Percentiles rank a stretch among this genome's conserved stretches.
These are phyloP conservation scores for Acropternis orthonyx DNA, from an alignment of 2,797 vertebrate species.

Conservation along the genomic window DNA sequence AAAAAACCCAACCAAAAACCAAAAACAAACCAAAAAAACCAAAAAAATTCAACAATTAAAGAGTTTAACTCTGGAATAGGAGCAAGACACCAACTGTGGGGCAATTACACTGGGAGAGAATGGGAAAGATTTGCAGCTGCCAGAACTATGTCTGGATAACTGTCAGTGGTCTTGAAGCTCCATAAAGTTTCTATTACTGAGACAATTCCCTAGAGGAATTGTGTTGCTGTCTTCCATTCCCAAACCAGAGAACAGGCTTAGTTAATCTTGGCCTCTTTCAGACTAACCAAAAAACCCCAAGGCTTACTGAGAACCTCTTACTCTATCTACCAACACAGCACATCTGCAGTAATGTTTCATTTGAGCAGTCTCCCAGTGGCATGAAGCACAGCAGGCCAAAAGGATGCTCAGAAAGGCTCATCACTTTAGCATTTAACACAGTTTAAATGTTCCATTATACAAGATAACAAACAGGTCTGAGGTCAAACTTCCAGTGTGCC, in stretches of 20 bases:
- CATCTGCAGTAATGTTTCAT: not conserved
- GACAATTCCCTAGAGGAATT: not conserved
- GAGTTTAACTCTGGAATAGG: not conserved
- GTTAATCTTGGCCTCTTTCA: not conserved
- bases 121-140: not conserved
- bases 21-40: no score
- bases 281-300: not conserved
- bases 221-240: not conserved
- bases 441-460: not conserved
- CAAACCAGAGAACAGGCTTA: not conserved
- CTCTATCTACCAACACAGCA: accelerated
- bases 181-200: not conserved
- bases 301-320: not conserved
- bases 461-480: not conserved
- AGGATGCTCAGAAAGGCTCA: not conserved
- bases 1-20: no score
- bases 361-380: not conserved
- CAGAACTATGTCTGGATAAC: not conserved
- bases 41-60: not conserved
- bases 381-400: not conserved
- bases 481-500: not conserved
- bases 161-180: not conserved
- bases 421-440: not conserved
- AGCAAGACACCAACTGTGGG: not conserved
- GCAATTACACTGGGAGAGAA: not conserved